phyloP scores from a whole-genome alignment of 2,888 invertebrate species.

The Eupithecia tripunctaria region DNA sequence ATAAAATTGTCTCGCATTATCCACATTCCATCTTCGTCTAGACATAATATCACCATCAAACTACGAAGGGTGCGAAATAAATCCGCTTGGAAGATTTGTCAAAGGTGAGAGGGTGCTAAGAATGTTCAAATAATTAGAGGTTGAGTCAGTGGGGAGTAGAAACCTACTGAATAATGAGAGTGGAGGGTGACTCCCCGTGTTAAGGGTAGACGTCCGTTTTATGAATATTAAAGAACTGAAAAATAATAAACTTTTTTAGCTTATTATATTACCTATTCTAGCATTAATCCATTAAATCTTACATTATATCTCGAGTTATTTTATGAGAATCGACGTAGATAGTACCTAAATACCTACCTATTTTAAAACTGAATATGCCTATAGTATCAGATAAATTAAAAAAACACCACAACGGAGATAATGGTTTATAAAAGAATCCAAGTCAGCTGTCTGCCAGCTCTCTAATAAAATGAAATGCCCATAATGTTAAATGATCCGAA shows the following conservation, averaged over 20 bases:
- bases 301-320: background rate
- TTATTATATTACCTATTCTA: background rate
- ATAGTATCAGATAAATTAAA: background rate
- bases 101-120: conserved; percentile 36
- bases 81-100: conserved; percentile 36
- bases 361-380: background rate
- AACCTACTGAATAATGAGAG: conserved; percentile 38
- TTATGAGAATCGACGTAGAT: background rate
- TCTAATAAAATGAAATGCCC: background rate
- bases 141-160: conserved; percentile 30
- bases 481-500: conserved; percentile 19
- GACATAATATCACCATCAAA: conserved; percentile 30
- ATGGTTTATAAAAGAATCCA: conserved; percentile 7
- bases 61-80: conserved; percentile 34
- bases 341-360: too few relatives aligned
- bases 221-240: background rate
- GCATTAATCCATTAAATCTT: background rate
- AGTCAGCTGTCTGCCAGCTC: conserved; percentile 7
- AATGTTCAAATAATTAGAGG: conserved; percentile 43
- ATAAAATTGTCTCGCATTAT: background rate
- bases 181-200: conserved; percentile 15
- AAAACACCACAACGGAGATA: background rate
- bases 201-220: background rate
- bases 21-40: conserved; percentile 22
- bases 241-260: background rate